Evolutionary conservation across 2,888 invertebrate species (phyloP), one percentile per base, ranked within the genome.

Genomic region (Torymus aiolomorphi): DNA sequence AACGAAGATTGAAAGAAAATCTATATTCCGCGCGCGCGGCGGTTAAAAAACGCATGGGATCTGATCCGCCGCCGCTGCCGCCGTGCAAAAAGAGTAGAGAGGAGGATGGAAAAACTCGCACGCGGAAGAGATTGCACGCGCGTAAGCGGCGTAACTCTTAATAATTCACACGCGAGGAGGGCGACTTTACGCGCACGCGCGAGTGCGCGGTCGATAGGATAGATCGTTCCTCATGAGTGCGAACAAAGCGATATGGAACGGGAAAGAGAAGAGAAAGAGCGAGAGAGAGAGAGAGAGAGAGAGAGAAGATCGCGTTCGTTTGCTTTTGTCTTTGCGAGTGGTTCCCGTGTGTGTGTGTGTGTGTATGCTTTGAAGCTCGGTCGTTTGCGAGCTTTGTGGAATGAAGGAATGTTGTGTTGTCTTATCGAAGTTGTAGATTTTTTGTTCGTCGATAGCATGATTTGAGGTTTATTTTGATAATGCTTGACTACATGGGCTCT

Each of bases 131-230:
- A 52, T 52, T 52, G 61, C 61, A 24, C 16, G 51, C 10, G 3
- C 4, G 31, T 20, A 14, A 76, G 74, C 52, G 54, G 10, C 82
- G 83, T 61, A 76, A 85, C 83, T 86, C 84, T 87, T 87, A 86
- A 88, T 87, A 86, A 88, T 88, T 88, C 87, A 86, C 85, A 84
- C 85, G 84, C 84, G 84, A 84, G 42, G 42, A 42, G 42, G 42
- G 42, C 8, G 42, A 42, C 8, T 42, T 42, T 42, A 42, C 42
- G 42, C 85, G 85, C 82, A 82, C 78, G 78, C 80, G 71, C 80
- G 76, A 78, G 80, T 81, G 78, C 72, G 2, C 73, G 80, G 76
- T 81, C 42, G 59, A 71, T 49, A 42, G 71, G 73, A 59, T 57
- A 66, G 73, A 76, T 78, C 80, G 65, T 56, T 80, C 71, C 59